These are phyloP conservation scores for Dilophus febrilis DNA, from an alignment of 2,888 invertebrate genomes.

Conservation along the genomic window DNA sequence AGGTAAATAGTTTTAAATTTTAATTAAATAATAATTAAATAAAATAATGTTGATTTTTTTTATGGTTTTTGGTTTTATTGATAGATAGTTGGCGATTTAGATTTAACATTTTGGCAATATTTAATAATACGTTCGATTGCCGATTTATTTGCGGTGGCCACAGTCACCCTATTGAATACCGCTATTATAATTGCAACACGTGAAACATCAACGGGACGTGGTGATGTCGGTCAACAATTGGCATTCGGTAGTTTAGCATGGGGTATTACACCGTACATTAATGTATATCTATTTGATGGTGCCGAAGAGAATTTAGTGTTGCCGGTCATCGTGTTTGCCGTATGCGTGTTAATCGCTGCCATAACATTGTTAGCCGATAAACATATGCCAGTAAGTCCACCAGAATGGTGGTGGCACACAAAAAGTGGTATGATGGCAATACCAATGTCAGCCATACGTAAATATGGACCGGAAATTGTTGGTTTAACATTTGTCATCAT, in stretches of 20 bases:
- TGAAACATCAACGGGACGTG: slow-evolving; percentile 61
- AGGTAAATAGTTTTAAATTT: slow-evolving; percentile 16
- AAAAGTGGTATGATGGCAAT: slow-evolving; percentile 56
- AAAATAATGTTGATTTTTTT: slow-evolving; percentile 1
- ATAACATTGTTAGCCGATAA: slow-evolving; percentile 24
- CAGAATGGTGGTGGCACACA: slow-evolving; percentile 81
- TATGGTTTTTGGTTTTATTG: background rate
- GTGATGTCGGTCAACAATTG: slow-evolving; percentile 62
- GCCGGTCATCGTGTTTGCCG: slow-evolving; percentile 20
- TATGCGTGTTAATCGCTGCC: slow-evolving; percentile 44
- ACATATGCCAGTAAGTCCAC: slow-evolving; percentile 60
- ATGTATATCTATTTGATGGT: slow-evolving; percentile 23
- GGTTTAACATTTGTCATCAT: slow-evolving; percentile 51
- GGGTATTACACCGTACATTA: slow-evolving; percentile 48
- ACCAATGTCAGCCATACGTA: slow-evolving; percentile 62
- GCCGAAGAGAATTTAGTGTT: slow-evolving; percentile 18
- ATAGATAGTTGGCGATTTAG: slow-evolving; percentile 40
- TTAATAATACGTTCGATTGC: slow-evolving; percentile 48
- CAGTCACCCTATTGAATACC: slow-evolving; percentile 49
- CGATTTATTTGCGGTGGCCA: slow-evolving; percentile 61
- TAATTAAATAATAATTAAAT: background rate
- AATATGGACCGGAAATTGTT: slow-evolving; percentile 56
- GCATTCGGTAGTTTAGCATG: slow-evolving; percentile 59
- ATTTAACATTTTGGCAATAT: slow-evolving; percentile 53
- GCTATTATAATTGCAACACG: slow-evolving; percentile 68